Conservation (phyloP, 2,888 invertebrate genomes). For the Hirtodrosophila trivittata region DNA sequence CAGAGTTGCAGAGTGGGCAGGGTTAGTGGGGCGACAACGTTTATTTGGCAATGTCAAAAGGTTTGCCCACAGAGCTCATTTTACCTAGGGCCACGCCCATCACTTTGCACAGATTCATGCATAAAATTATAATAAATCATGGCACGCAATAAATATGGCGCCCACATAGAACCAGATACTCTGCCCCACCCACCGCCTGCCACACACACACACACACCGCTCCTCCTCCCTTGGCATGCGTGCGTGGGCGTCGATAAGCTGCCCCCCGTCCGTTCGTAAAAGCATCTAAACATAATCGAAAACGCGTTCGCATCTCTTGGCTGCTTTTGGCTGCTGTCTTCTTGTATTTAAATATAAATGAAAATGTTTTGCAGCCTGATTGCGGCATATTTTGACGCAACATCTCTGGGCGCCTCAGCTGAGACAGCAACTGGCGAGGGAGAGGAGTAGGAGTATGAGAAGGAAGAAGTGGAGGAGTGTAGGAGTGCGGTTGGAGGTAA, state of each 20-base stretch:
- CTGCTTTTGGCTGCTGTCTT: constrained; percentile 36
- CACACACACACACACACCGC: not conserved
- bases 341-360: constrained; percentile 76
- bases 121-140: constrained; percentile 78
- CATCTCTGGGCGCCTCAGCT: constrained; percentile 55
- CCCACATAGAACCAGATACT: constrained; percentile 39
- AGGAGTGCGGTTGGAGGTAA: not conserved
- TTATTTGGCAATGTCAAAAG: constrained; percentile 54
- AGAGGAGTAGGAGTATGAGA: not conserved
- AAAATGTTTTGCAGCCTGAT: constrained; percentile 78
- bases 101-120: constrained; percentile 69
- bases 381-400: constrained; percentile 78
- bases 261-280: constrained; percentile 35
- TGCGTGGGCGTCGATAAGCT: constrained; percentile 74
- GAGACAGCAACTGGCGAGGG: constrained; percentile 31
- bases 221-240: constrained; percentile 23
- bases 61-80: constrained; percentile 52
- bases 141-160: constrained; percentile 72
- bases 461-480: not conserved
- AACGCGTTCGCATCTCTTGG: constrained; percentile 61
- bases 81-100: constrained; percentile 53
- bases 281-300: constrained; percentile 77
- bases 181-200: not conserved
- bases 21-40: constrained; percentile 6
- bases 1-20: constrained; percentile 18